Conservation (phyloP, 2,797 vertebrate genomes). For the Sebastes trivittatus region DNA sequence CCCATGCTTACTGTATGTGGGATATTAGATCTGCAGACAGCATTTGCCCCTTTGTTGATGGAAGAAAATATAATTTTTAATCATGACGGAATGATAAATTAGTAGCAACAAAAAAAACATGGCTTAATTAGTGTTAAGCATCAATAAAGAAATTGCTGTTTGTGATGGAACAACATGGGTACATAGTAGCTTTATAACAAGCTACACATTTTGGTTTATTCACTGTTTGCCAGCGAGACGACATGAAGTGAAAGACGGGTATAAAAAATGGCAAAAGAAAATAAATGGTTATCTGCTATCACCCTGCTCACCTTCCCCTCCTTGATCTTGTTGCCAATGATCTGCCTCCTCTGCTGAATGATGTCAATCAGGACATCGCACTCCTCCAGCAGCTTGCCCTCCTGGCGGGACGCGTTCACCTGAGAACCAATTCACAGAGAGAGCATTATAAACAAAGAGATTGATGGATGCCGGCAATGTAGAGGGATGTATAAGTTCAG, state of each 20-base stretch:
- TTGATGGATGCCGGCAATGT: neutral
- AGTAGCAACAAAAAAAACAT: neutral
- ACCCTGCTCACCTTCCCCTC: constrained; percentile 92
- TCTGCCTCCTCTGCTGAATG: constrained; percentile 95
- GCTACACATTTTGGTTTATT: neutral
- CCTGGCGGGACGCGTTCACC: constrained; percentile 90
- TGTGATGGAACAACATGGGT: neutral
- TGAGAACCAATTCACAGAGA: constrained; percentile 38
- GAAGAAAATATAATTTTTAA: neutral
- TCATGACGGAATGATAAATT: neutral
- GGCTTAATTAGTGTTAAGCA: neutral
- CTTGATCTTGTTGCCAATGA: constrained; percentile 97
- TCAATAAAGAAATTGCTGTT: neutral
- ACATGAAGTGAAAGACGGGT: neutral
- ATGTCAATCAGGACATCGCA: constrained; percentile 98
- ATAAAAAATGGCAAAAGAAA: neutral
- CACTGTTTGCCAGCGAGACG: neutral
- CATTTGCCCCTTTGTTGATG: neutral
- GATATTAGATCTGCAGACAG: neutral
- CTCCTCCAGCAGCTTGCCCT: constrained; percentile 94
- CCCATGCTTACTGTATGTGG: neutral
- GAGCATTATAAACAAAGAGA: constrained; percentile 22
- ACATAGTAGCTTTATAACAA: neutral
- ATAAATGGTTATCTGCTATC: neutral
- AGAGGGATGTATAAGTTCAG: neutral